These are phyloP conservation scores for Passerina amoena DNA, from an alignment of 2,113 vertebrate genomes.

Conservation along the genomic window DNA sequence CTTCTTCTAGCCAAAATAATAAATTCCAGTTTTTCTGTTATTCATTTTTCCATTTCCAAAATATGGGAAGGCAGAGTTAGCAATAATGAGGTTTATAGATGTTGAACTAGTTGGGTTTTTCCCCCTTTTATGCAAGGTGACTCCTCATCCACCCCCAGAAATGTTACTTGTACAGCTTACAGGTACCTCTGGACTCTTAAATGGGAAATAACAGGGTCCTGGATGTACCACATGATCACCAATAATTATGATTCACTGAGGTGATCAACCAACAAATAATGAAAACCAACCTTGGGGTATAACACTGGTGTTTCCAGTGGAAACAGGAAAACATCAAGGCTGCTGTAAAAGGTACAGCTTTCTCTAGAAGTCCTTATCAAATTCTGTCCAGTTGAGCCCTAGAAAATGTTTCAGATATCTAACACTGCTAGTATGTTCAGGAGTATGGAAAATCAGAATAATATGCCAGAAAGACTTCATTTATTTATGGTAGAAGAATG, in stretches of 20 bases:
- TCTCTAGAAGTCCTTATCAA: not conserved
- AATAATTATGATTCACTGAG: not conserved
- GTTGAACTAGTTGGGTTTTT: not conserved
- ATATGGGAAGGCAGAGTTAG: not conserved
- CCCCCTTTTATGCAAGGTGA: not conserved
- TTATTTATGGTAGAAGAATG: not conserved
- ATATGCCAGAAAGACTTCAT: not conserved
- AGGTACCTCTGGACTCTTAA: not conserved
- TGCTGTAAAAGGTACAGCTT: not conserved
- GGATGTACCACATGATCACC: not conserved
- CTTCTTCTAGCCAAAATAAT: not conserved
- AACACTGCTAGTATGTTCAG: not conserved
- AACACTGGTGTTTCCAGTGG: not conserved
- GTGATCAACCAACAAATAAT: not conserved
- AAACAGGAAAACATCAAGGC: not conserved
- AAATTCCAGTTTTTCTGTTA: not conserved
- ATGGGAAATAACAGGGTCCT: not conserved
- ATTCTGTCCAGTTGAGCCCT: not conserved
- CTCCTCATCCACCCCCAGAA: not conserved
- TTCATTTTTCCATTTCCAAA: not conserved
- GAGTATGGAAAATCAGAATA: not conserved
- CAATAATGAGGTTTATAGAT: not conserved
- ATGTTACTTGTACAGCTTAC: not conserved
- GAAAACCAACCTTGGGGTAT: fast-evolving
- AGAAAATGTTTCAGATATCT: not conserved